Percentiles rank a stretch among this genome's conserved stretches.
These are phyloP conservation scores for Stercorarius parasiticus DNA, from an alignment of 2,113 vertebrate genomes.

Conservation along the genomic window DNA sequence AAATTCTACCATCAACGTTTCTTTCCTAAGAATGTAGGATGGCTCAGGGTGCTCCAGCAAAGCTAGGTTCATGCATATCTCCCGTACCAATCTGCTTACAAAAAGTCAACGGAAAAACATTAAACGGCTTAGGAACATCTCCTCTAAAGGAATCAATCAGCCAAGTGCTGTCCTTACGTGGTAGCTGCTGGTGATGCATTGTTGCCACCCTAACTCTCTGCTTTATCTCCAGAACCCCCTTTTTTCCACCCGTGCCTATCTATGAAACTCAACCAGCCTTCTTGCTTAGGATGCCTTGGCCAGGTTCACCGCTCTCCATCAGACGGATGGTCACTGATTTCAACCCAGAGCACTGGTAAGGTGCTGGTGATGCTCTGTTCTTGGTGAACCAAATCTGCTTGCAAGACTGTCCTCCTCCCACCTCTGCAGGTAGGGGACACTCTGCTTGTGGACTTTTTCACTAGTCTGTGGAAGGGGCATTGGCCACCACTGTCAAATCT, in stretches of 20 bases:
- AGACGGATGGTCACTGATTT: not conserved
- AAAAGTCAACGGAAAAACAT: slow-evolving; percentile 14
- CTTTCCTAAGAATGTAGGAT: not conserved
- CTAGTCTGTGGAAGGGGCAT: not conserved
- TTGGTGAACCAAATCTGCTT: not conserved
- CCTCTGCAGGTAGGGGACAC: not conserved
- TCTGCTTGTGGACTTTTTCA: not conserved
- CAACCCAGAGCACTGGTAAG: not conserved
- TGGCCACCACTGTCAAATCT: not conserved
- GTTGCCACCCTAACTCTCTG: not conserved
- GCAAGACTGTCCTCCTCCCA: not conserved
- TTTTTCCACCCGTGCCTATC: not conserved
- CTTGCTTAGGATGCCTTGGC: not conserved
- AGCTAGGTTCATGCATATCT: not conserved
- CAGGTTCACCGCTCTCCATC: fast-evolving
- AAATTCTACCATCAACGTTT: not conserved
- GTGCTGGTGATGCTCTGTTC: not conserved
- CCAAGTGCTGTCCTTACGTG: not conserved
- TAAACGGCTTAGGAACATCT: slow-evolving; percentile 18
- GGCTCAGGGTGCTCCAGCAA: not conserved
- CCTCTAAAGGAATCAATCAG: not conserved
- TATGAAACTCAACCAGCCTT: not conserved
- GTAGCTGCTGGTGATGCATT: slow-evolving; percentile 16
- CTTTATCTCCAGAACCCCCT: not conserved
- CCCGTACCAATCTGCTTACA: not conserved